phyloP scores from a whole-genome alignment of 1,140 invertebrate genomes.

The Holotrichia oblita region DNA sequence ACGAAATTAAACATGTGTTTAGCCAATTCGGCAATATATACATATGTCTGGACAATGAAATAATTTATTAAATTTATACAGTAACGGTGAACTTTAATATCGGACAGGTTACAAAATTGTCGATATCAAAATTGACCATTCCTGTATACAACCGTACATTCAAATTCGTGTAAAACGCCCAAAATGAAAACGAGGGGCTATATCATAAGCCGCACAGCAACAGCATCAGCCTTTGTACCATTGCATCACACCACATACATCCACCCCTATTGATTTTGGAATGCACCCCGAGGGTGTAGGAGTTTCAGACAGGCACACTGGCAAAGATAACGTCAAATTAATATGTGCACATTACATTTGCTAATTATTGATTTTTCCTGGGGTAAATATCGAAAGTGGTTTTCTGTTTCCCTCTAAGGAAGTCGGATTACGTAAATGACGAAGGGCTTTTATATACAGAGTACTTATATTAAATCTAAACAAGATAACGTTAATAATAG shows the following conservation, averaged over 20 bases:
- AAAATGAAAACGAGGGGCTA: conserved; percentile 25
- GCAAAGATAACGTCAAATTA: conserved; percentile 34
- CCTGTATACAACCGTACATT: not conserved
- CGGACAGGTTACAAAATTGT: too few relatives aligned
- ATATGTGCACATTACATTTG: conserved; percentile 35
- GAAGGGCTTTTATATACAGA: too few relatives aligned
- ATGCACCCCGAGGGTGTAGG: conserved; percentile 33
- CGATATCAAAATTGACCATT: not conserved
- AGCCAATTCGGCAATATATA: not conserved
- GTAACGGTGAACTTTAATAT: too few relatives aligned
- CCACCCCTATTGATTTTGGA: conserved; percentile 30
- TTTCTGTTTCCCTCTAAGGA: not conserved
- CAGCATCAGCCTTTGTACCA: not conserved
- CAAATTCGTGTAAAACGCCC: not conserved
- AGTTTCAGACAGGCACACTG: conserved; percentile 8
- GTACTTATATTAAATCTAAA: too few relatives aligned
- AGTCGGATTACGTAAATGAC: not conserved
- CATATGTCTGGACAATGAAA: conserved; percentile 1
- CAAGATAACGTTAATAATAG: too few relatives aligned
- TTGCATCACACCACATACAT: not conserved
- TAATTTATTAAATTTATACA: not conserved
- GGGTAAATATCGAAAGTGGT: not conserved
- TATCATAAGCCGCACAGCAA: conserved; percentile 1
- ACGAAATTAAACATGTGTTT: conserved; percentile 9
- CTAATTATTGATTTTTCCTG: conserved; percentile 27